Percentiles rank a stretch among this genome's conserved stretches.
These are phyloP conservation scores for Pseudococcus jackbeardsleyi DNA, from an alignment of 2,888 invertebrate species.

Conservation along the genomic window DNA sequence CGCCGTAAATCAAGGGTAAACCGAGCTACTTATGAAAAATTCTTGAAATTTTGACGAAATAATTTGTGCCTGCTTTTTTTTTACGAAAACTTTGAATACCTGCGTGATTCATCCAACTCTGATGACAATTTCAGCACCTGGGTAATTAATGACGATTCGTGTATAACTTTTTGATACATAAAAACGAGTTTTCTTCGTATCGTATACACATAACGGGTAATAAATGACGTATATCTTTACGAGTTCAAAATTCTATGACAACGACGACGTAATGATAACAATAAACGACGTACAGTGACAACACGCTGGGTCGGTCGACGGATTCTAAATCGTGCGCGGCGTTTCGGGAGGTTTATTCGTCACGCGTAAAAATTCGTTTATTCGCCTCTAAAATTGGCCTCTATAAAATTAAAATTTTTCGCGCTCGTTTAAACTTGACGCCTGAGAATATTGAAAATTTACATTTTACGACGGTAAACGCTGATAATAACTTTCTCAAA, in stretches of 20 bases:
- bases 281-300: background rate
- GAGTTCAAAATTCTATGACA: background rate
- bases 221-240: background rate
- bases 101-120: too few species aligned
- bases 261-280: constrained; percentile 13
- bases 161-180: background rate
- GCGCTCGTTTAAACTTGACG: constrained; percentile 34
- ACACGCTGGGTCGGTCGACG: background rate
- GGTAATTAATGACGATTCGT: too few species aligned
- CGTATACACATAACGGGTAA: background rate
- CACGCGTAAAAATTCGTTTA: constrained; percentile 16
- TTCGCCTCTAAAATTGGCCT: constrained; percentile 30
- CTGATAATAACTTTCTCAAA: constrained; percentile 53
- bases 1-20: too few species aligned
- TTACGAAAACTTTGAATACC: too few species aligned
- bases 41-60: too few species aligned
- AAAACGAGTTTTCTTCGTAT: background rate
- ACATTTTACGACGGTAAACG: constrained; percentile 52
- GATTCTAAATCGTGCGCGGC: background rate
- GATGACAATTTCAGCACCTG: too few species aligned
- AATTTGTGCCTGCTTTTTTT: too few species aligned
- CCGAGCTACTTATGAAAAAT: too few species aligned
- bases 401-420: constrained; percentile 46
- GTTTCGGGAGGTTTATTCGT: background rate
- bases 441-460: constrained; percentile 49